These are phyloP conservation scores for Melanotaenia parkinsoni DNA, from an alignment of 2,797 vertebrate species.

Conservation along the genomic window DNA sequence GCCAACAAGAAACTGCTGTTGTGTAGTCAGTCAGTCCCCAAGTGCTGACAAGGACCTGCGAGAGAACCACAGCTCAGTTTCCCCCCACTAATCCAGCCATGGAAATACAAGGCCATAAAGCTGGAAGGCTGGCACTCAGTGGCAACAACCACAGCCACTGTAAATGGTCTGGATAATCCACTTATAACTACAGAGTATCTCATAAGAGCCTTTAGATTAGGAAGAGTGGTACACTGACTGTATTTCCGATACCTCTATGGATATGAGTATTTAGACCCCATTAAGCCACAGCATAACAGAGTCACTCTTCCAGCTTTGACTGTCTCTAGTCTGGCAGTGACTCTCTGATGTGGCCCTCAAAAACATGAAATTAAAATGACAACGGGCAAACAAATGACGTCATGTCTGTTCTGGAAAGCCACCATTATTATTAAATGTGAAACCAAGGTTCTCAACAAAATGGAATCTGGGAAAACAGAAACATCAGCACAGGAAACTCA, in stretches of 20 bases:
- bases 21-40: slow-evolving; percentile 52
- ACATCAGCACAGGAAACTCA: background rate
- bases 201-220: slow-evolving; percentile 28
- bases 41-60: slow-evolving; percentile 32
- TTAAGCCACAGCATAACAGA: slow-evolving; percentile 10
- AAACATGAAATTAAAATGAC: background rate
- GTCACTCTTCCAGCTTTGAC: background rate
- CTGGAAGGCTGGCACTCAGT: slow-evolving; percentile 70
- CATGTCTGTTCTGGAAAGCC: background rate
- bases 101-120: slow-evolving; percentile 78
- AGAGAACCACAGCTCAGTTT: slow-evolving; percentile 63
- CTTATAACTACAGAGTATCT: slow-evolving; percentile 66
- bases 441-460: too few species aligned
- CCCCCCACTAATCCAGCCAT: slow-evolving; percentile 69
- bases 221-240: slow-evolving; percentile 10
- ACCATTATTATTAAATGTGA: background rate
- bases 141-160: slow-evolving; percentile 75
- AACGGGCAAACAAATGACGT: background rate
- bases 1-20: slow-evolving; percentile 66
- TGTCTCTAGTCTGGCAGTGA: background rate
- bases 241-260: slow-evolving; percentile 35
- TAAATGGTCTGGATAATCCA: slow-evolving; percentile 78
- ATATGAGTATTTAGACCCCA: slow-evolving; percentile 19
- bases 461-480: background rate
- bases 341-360: background rate